A percentile compares a stretch with the other conserved stretches of the same genome.
These are phyloP conservation scores for Aplysina aerophoba DNA, from an alignment of 37 sponge, comb jelly and placozoan species.

Conservation along the genomic window DNA sequence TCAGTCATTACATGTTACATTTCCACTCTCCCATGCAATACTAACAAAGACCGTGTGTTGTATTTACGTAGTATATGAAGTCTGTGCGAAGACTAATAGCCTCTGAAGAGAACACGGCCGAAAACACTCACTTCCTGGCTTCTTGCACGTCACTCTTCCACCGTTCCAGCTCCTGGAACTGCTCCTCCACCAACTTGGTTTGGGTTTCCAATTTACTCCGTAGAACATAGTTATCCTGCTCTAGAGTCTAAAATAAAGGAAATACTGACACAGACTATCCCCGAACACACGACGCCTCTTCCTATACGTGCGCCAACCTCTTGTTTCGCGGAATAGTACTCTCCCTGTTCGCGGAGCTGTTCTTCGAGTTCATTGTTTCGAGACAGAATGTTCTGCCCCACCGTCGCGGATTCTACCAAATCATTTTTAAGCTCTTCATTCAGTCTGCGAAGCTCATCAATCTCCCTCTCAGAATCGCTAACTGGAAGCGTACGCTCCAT, in stretches of 20 bases:
- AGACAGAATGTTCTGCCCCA: not conserved
- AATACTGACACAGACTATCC: not conserved
- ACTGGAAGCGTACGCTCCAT: not conserved
- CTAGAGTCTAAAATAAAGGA: not conserved
- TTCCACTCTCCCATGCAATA: no score
- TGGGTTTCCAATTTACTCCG: conserved; percentile 10
- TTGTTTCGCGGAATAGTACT: not conserved
- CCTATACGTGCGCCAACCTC: not conserved
- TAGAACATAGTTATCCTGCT: conserved; percentile 20
- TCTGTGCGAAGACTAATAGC: no score
- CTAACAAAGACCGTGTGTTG: no score
- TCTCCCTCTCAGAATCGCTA: not conserved
- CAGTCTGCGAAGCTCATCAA: not conserved
- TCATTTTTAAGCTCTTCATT: conserved; percentile 5
- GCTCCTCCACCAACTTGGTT: not conserved
- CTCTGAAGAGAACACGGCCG: no score
- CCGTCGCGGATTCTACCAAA: conserved; percentile 1
- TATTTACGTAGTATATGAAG: no score
- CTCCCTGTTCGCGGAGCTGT: not conserved
- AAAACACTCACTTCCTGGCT: not conserved
- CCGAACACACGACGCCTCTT: not conserved
- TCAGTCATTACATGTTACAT: no score
- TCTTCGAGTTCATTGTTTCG: conserved; percentile 20
- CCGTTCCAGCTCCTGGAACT: not conserved
- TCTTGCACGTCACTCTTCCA: conserved; percentile 6